A percentile compares a stretch with the other conserved stretches of the same genome.
These are phyloP conservation scores for Nomada ruficornis DNA, from an alignment of 2,888 invertebrate species.

Conservation along the genomic window DNA sequence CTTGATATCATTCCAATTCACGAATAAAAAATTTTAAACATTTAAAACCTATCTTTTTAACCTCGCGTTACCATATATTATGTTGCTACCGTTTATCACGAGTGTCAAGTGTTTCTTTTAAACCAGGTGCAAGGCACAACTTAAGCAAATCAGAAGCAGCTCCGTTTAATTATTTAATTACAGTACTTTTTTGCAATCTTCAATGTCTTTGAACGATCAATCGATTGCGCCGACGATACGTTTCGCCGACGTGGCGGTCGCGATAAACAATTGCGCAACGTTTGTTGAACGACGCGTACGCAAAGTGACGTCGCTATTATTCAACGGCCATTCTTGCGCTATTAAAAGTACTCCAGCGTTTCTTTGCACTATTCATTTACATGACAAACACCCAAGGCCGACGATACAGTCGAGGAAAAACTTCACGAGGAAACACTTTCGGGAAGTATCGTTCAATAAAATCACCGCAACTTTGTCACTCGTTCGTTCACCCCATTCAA, in stretches of 20 bases:
- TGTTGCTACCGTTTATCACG: neutral
- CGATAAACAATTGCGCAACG: slow-evolving; percentile 21
- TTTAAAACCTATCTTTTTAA: neutral
- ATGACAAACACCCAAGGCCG: too few relatives aligned
- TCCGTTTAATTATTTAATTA: neutral
- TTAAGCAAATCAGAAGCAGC: too few relatives aligned
- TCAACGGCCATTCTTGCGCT: neutral
- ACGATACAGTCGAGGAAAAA: too few relatives aligned
- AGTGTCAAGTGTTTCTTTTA: too few relatives aligned
- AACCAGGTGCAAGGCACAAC: too few relatives aligned
- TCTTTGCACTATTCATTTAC: too few relatives aligned
- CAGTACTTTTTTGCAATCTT: neutral
- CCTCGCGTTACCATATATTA: too few relatives aligned
- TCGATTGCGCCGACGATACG: slow-evolving; percentile 13
- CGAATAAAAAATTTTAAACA: neutral
- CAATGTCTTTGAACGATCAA: slow-evolving; percentile 3
- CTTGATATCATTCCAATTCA: too few relatives aligned
- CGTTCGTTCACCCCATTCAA: neutral
- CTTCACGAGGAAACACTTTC: too few relatives aligned
- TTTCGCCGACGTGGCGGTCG: neutral
- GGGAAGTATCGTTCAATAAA: neutral
- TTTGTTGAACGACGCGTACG: neutral
- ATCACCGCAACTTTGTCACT: neutral
- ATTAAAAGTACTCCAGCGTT: neutral
- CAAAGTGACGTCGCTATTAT: neutral